These are phyloP conservation scores for Trichogramma evanescens DNA, from an alignment of 2,888 invertebrate genomes.

Conservation along the genomic window DNA sequence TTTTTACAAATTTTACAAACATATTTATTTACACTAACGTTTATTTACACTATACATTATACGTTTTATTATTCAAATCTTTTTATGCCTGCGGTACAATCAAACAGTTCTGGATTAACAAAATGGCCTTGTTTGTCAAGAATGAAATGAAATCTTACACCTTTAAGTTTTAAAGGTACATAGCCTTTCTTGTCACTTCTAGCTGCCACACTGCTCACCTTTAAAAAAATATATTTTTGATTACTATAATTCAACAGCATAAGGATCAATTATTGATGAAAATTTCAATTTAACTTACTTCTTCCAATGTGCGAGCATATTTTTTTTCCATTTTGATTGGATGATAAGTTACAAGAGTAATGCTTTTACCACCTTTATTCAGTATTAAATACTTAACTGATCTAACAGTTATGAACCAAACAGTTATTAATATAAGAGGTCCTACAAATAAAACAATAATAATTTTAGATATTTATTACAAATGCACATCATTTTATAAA, in stretches of 20 bases:
- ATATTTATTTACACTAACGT: not conserved
- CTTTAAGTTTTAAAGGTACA: slow-evolving; percentile 22
- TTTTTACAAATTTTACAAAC: not conserved
- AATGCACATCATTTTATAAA: not conserved
- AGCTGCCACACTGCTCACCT: slow-evolving; percentile 18
- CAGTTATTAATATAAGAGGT: slow-evolving; percentile 3
- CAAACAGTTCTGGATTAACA: slow-evolving; percentile 29
- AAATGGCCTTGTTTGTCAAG: slow-evolving; percentile 26
- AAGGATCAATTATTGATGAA: not conserved
- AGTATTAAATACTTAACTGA: slow-evolving; percentile 21
- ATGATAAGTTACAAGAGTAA: slow-evolving; percentile 23
- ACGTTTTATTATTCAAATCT: slow-evolving; percentile 4
- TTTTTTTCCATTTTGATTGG: slow-evolving; percentile 9
- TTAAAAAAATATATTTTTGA: slow-evolving; percentile 14
- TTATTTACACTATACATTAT: not conserved
- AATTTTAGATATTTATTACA: not conserved
- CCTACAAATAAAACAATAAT: slow-evolving; percentile 8
- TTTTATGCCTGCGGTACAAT: slow-evolving; percentile 23
- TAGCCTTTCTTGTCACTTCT: slow-evolving; percentile 19
- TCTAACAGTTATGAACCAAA: slow-evolving; percentile 12
- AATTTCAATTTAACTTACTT: slow-evolving; percentile 18
- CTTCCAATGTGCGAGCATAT: slow-evolving; percentile 21
- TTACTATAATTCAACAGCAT: not conserved
- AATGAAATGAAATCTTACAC: slow-evolving; percentile 17
- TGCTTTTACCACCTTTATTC: slow-evolving; percentile 19